A percentile compares a stretch with the other conserved stretches of the same genome.
These are phyloP conservation scores for Nannoperca australis DNA, from an alignment of 2,797 vertebrate species.

Conservation along the genomic window DNA sequence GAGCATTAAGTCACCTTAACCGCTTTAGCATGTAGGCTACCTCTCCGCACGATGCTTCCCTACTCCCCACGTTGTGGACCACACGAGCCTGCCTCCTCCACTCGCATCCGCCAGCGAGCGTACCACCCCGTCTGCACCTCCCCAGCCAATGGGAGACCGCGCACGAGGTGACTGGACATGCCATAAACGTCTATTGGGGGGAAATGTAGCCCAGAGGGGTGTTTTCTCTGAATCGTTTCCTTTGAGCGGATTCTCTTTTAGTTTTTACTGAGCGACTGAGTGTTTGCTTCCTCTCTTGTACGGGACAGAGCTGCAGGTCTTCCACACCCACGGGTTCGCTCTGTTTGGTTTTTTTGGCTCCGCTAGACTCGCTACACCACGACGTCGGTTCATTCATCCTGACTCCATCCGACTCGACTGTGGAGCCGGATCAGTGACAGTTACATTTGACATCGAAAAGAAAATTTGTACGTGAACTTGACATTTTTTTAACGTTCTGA, in stretches of 20 bases:
- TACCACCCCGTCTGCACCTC: conserved; percentile 69
- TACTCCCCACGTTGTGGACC: conserved; percentile 37
- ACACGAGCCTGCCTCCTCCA: conserved; percentile 44
- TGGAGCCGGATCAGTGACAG: too few relatives aligned
- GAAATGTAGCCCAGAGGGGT: conserved; percentile 80
- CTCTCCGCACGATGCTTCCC: conserved; percentile 1
- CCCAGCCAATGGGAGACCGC: conserved; percentile 90
- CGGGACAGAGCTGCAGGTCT: conserved; percentile 20
- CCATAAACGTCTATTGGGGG: conserved; percentile 88
- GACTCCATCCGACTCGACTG: conserved; percentile 21
- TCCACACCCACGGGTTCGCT: conserved; percentile 24
- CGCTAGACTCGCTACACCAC: conserved; percentile 22
- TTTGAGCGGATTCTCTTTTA: conserved; percentile 73
- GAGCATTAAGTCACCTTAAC: conserved; percentile 19
- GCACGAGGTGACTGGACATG: conserved; percentile 88
- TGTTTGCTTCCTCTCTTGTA: not conserved
- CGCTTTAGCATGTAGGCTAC: conserved; percentile 14
- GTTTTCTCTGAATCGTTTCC: conserved; percentile 73
- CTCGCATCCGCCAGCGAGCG: conserved; percentile 60
- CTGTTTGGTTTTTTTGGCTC: conserved; percentile 32
- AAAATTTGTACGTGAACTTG: too few relatives aligned
- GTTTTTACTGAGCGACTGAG: not conserved
- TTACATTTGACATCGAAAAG: too few relatives aligned
- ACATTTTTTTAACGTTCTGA: too few relatives aligned
- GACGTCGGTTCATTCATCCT: conserved; percentile 58